Evolutionary conservation across 1,140 invertebrate genomes (phyloP).

Genomic region (Paralvinella palmiformis): DNA sequence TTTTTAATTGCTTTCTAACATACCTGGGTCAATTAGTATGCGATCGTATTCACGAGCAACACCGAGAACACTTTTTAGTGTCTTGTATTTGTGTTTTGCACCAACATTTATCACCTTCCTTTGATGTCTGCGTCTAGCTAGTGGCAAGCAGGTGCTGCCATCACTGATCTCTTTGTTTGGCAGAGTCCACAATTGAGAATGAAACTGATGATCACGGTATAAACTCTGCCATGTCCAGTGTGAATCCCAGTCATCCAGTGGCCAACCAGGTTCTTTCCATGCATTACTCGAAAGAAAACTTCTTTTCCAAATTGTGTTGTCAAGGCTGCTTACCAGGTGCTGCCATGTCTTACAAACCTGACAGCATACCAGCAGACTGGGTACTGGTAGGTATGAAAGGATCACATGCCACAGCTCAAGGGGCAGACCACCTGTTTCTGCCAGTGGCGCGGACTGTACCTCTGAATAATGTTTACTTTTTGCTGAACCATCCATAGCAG

Average conservation of each 20-base stretch:
- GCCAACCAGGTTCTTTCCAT: background rate
- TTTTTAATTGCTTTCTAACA: too few species aligned
- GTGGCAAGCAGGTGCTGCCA: background rate
- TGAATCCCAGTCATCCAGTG: background rate
- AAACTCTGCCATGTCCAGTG: background rate
- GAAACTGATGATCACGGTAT: background rate
- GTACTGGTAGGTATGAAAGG: background rate
- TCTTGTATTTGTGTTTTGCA: conserved; percentile 29
- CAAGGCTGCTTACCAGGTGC: background rate
- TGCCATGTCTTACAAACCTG: background rate
- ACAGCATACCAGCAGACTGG: background rate
- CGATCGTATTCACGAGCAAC: conserved; percentile 37
- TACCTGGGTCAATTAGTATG: conserved; percentile 34
- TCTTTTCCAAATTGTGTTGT: background rate
- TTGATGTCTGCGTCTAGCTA: background rate
- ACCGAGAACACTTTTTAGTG: conserved; percentile 32
- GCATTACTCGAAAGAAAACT: background rate
- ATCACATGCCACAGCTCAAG: background rate
- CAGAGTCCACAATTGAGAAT: background rate
- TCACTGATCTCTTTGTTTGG: background rate
- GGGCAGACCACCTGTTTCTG: too few species aligned
- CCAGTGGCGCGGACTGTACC: too few species aligned
- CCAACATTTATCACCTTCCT: conserved; percentile 35
- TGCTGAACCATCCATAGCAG: too few species aligned
- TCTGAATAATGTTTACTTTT: too few species aligned